These are phyloP conservation scores for Zhengitettix transpicula DNA, from an alignment of 2,888 invertebrate species.

Conservation along the genomic window DNA sequence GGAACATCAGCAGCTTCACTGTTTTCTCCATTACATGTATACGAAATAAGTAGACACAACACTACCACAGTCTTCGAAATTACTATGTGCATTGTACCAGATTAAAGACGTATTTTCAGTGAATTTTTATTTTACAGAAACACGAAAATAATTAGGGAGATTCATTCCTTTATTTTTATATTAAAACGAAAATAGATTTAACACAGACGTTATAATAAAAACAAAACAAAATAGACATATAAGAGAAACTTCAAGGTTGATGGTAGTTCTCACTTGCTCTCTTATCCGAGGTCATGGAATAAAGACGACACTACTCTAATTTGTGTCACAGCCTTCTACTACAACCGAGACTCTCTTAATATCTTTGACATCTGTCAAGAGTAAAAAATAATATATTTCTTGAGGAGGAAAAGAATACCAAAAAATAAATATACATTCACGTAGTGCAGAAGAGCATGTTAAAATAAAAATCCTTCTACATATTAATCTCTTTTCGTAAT, in stretches of 20 bases:
- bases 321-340: neutral
- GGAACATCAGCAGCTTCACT: conserved; percentile 5
- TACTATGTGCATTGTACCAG: conserved; percentile 8
- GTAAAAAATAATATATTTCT: too few relatives aligned
- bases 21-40: conserved; percentile 7
- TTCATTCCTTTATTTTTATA: neutral
- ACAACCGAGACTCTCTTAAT: neutral
- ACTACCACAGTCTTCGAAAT: conserved; percentile 7
- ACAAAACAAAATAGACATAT: conserved; percentile 1
- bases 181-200: neutral
- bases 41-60: conserved; percentile 8
- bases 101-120: neutral
- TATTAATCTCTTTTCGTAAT: too few relatives aligned
- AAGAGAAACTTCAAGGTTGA: conserved; percentile 8
- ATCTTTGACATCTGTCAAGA: too few relatives aligned
- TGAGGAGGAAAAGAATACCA: too few relatives aligned
- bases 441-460: too few relatives aligned
- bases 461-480: too few relatives aligned
- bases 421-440: too few relatives aligned
- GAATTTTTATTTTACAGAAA: neutral
- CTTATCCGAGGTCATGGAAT: conserved; percentile 7
- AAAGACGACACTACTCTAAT: neutral
- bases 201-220: neutral
- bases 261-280: neutral
- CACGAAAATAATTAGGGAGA: neutral